Conservation (phyloP, 1,140 invertebrate genomes). For the Meteorus sp. region DNA sequence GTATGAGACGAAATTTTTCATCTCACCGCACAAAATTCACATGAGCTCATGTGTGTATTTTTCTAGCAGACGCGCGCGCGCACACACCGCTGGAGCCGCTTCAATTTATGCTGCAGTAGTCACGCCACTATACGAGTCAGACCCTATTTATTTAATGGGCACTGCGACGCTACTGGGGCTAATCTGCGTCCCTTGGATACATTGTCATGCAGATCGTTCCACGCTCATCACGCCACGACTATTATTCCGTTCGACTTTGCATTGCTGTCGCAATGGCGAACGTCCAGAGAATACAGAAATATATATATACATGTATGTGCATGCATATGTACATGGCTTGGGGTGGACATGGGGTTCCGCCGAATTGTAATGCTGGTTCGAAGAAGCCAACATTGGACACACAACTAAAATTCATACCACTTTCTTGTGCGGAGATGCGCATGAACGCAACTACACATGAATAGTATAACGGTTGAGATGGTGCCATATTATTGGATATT, state of each 20-base stretch:
- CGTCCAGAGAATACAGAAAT: neutral
- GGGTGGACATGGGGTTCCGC: no score
- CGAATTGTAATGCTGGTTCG: neutral
- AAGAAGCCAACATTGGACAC: neutral
- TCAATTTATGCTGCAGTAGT: neutral
- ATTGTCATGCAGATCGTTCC: neutral
- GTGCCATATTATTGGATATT: neutral
- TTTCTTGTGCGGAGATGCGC: neutral
- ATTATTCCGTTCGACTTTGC: conserved; percentile 2
- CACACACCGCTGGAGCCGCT: no score
- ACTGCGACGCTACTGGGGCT: neutral
- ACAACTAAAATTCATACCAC: neutral
- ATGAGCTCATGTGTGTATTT: neutral
- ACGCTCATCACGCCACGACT: neutral
- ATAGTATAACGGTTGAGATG: neutral
- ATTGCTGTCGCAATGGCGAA: neutral
- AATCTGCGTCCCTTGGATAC: neutral
- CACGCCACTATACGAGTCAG: neutral
- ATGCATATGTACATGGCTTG: no score
- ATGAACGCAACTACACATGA: neutral
- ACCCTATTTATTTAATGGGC: neutral
- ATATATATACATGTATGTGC: no score
- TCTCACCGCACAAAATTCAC: neutral
- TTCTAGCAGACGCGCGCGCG: no score
- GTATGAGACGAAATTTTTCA: no score